These are phyloP conservation scores for Lipotes vexillifer DNA, from an alignment of 2,113 vertebrate species.

Conservation along the genomic window DNA sequence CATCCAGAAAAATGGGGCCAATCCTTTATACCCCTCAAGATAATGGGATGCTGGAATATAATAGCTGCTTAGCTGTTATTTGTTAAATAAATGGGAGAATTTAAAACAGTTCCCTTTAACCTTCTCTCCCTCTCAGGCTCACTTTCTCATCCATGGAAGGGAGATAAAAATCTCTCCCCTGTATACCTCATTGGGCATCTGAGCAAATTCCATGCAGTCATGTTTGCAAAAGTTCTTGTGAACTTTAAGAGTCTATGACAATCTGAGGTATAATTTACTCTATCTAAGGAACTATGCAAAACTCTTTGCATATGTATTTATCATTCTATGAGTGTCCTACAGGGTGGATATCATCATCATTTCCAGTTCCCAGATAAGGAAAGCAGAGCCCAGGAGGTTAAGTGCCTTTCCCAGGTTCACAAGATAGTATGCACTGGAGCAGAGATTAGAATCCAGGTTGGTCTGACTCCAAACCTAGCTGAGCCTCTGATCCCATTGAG, in stretches of 20 bases:
- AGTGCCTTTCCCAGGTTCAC: not conserved
- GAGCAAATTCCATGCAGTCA: not conserved
- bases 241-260: not conserved
- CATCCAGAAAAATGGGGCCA: not conserved
- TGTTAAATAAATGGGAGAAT: not conserved
- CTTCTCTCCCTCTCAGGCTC: not conserved
- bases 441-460: not conserved
- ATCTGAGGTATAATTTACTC: not conserved
- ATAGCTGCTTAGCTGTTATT: not conserved
- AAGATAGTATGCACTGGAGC: not conserved
- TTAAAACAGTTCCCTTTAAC: not conserved
- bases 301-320: not conserved
- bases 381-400: not conserved
- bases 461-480: not conserved
- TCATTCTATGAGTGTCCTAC: not conserved
- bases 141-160: not conserved
- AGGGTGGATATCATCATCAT: not conserved
- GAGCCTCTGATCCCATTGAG: not conserved
- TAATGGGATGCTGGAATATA: not conserved
- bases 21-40: not conserved
- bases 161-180: not conserved
- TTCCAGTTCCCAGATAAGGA: conserved; percentile 26
- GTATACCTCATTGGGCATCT: not conserved
- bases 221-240: conserved; percentile 10
- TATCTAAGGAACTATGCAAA: not conserved